These are phyloP conservation scores for Muschampia plurimacula DNA, from an alignment of 2,888 invertebrate genomes.

Conservation along the genomic window DNA sequence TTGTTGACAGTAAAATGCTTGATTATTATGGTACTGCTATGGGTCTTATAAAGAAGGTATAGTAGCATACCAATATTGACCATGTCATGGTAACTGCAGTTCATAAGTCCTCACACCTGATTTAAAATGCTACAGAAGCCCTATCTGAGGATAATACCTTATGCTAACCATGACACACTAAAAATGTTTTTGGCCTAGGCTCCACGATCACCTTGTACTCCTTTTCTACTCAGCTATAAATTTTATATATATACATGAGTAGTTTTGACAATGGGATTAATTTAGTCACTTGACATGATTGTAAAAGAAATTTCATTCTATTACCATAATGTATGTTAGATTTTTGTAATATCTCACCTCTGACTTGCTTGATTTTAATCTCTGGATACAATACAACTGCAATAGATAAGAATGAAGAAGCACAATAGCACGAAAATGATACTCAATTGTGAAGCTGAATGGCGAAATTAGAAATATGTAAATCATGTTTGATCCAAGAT, in stretches of 20 bases:
- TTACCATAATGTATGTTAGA: neutral
- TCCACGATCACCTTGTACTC: neutral
- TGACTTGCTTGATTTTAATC: neutral
- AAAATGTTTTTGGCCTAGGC: neutral
- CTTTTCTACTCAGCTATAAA: no score
- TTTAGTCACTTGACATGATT: neutral
- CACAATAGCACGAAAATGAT: constrained; percentile 2
- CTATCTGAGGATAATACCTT: no score
- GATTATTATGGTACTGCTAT: no score
- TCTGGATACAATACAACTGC: neutral
- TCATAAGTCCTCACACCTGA: no score
- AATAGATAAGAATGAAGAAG: neutral
- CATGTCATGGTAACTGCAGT: no score
- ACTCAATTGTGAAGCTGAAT: constrained; percentile 1
- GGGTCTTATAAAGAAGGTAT: no score
- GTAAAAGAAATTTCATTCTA: neutral
- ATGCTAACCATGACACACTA: no score
- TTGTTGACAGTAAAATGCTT: no score
- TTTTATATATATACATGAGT: no score
- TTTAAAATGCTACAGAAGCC: no score
- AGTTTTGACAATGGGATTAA: no score
- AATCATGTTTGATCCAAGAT: constrained; percentile 23
- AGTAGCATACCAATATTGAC: no score
- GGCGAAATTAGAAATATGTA: constrained; percentile 5
- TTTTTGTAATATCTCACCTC: neutral